Conservation (phyloP, 2,113 vertebrate species). For the rat (Rattus norvegicus) region DNA sequence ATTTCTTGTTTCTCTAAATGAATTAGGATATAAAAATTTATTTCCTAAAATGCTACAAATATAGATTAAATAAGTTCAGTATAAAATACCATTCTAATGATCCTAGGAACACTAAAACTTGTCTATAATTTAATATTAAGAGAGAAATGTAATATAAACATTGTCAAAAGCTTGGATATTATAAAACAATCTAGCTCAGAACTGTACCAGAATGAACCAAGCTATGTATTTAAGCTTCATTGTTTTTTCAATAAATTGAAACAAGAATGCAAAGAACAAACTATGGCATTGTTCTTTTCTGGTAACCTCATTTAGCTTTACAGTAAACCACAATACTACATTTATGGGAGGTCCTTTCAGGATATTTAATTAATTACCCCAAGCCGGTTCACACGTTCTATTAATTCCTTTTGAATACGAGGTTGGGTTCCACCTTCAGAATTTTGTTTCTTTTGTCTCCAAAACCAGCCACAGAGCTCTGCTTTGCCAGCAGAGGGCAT, state of each 20-base stretch:
- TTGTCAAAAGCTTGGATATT: not conserved
- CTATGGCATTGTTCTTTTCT: not conserved
- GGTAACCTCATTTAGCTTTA: not conserved
- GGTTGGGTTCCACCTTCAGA: not conserved
- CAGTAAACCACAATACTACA: not conserved
- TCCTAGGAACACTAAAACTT: not conserved
- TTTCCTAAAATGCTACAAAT: not conserved
- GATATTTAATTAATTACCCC: slow-evolving; percentile 23
- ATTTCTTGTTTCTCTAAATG: not conserved
- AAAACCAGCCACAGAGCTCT: slow-evolving; percentile 35
- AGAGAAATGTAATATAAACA: slow-evolving; percentile 32
- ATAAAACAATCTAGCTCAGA: slow-evolving; percentile 20
- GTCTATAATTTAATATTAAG: not conserved
- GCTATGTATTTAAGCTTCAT: not conserved
- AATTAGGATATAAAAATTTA: not conserved
- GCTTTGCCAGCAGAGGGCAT: slow-evolving; percentile 74
- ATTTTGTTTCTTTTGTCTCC: slow-evolving; percentile 68
- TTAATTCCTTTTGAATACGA: slow-evolving; percentile 43
- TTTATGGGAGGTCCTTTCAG: not conserved
- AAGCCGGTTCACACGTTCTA: slow-evolving; percentile 29
- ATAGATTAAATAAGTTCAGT: not conserved
- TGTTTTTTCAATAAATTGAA: slow-evolving; percentile 45
- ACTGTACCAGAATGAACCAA: slow-evolving; percentile 4
- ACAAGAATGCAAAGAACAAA: slow-evolving; percentile 11
- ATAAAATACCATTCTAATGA: not conserved